Percentiles rank a stretch among this genome's conserved stretches.
These are phyloP conservation scores for Coranthus polyacanthus DNA, from an alignment of 2,797 vertebrate genomes.

Conservation along the genomic window DNA sequence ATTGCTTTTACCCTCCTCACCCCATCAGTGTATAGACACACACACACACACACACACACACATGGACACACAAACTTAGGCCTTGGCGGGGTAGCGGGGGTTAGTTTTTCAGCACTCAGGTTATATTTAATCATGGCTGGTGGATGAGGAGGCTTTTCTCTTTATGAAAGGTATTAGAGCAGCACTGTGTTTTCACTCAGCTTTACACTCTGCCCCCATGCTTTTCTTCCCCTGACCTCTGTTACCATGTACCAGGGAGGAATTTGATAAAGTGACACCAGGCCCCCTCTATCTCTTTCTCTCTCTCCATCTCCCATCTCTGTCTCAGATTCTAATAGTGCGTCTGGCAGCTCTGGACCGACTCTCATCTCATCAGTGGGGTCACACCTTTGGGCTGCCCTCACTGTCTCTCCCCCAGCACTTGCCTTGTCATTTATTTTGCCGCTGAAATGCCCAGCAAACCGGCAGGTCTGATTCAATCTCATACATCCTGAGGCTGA, in stretches of 20 bases:
- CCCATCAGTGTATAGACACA: slow-evolving; percentile 61
- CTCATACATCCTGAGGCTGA: slow-evolving; percentile 70
- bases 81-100: slow-evolving; percentile 61
- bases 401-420: slow-evolving; percentile 55
- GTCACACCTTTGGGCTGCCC: slow-evolving; percentile 77
- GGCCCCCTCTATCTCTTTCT: slow-evolving; percentile 58
- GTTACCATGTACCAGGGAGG: slow-evolving; percentile 79
- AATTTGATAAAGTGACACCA: slow-evolving; percentile 86
- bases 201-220: slow-evolving; percentile 81
- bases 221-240: slow-evolving; percentile 81
- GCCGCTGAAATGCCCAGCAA: slow-evolving; percentile 58
- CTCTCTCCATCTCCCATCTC: slow-evolving; percentile 65
- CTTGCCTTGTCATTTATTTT: slow-evolving; percentile 80
- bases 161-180: slow-evolving; percentile 86
- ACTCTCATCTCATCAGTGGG: slow-evolving; percentile 83
- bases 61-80: slow-evolving; percentile 63
- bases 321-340: slow-evolving; percentile 76
- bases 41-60: slow-evolving; percentile 57
- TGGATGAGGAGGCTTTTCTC: slow-evolving; percentile 85
- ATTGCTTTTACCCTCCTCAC: slow-evolving; percentile 92
- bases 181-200: slow-evolving; percentile 82
- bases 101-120: slow-evolving; percentile 79
- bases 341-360: slow-evolving; percentile 73
- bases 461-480: slow-evolving; percentile 75
- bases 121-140: slow-evolving; percentile 80